Evolutionary conservation across 2,888 invertebrate species (phyloP), one percentile per base, ranked within the genome.

Genomic region (Drosophila parthenogenetica): DNA sequence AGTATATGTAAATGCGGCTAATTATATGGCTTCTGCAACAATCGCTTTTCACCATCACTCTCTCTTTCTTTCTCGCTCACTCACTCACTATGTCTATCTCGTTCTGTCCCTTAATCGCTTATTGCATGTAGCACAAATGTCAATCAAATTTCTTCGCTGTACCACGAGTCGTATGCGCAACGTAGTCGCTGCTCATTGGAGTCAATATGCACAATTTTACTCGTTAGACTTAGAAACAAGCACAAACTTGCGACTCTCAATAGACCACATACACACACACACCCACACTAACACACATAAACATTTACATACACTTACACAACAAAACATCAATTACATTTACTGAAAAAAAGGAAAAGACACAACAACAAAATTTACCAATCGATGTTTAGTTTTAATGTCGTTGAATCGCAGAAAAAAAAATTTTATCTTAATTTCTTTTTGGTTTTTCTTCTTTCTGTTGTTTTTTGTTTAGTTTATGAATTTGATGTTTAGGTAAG

Each of bases 381-480:
- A 83, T 84, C 83, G 89, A 85, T 88, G 89, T 85, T 85, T 85
- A 88, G 85, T 87, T 78, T 88, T 70, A 79, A 84, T 83, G 83
- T 83, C 80, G 84, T 85, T 85, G n/a, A 67, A 68, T 50, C 77
- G 55, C 57, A 32, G 25, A 55, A 66, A 60, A 37, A 42, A 13
- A 35, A 49, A 74, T 5, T 37, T 25, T 50, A 5, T 49, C n/a
- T 49, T 49, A 43, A 35, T 53, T 51, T 62, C 22, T 17, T 13
- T 32, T 48, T 35, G 0, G 13, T 37, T 22, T 43, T 48, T 25
- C n/a, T 53, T 59, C 45, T 51, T 42, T 40, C 22, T 39, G 45
- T 14, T 50, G 4, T 51, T 57, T 49, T n/a, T 32, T 43, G 4
- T 43, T 49, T 49, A 35, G 43, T 43, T 13, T 53, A 43, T 54